These are phyloP conservation scores for Harpalus rufipes DNA, from an alignment of 2,888 invertebrate genomes.

Conservation along the genomic window DNA sequence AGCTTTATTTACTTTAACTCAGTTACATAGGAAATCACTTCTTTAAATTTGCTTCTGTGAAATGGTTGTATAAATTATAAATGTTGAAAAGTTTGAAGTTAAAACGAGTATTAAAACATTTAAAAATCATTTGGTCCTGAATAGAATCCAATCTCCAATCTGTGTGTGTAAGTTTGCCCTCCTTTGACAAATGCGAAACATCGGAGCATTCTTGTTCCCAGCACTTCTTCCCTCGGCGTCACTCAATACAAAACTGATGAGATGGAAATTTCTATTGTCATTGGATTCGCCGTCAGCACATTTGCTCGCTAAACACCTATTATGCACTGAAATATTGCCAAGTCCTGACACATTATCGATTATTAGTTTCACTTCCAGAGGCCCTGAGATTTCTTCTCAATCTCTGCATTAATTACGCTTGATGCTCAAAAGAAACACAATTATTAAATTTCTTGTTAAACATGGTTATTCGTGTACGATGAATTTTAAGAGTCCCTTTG, in stretches of 20 bases:
- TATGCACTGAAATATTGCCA: constrained; percentile 43
- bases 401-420: constrained; percentile 15
- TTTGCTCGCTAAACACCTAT: constrained; percentile 43
- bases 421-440: constrained; percentile 43
- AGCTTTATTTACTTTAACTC: too few relatives aligned
- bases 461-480: not conserved
- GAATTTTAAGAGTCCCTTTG: not conserved
- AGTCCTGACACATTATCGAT: constrained; percentile 35
- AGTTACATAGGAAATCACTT: not conserved
- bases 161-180: not conserved
- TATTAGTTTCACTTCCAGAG: constrained; percentile 26
- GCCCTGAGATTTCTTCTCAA: constrained; percentile 47
- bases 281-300: constrained; percentile 54
- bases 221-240: constrained; percentile 36
- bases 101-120: constrained; percentile 38
- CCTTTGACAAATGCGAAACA: constrained; percentile 40
- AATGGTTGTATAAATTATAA: not conserved
- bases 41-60: not conserved
- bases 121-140: constrained; percentile 41
- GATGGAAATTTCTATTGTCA: constrained; percentile 66
- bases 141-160: constrained; percentile 9
- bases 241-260: constrained; percentile 64
- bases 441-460: constrained; percentile 24
- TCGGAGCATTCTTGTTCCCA: constrained; percentile 33
- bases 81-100: constrained; percentile 1